Conservation (phyloP, 2,797 vertebrate species). For the Syngnathus acus region DNA sequence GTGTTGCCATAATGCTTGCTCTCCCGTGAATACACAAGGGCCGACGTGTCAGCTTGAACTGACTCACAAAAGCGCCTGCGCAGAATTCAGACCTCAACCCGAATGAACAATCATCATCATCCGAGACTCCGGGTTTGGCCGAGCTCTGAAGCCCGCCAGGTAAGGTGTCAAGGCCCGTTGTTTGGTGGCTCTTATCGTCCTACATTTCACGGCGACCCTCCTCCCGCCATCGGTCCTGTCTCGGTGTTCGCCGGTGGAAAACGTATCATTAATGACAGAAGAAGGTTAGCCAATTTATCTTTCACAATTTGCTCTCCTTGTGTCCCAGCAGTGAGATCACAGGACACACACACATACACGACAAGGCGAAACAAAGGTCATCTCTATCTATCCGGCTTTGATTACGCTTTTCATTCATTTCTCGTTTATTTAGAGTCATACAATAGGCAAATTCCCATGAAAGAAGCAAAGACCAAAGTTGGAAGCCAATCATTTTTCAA, state of each 20-base stretch:
- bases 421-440: not conserved
- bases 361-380: constrained; percentile 12
- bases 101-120: not conserved
- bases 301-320: constrained; percentile 48
- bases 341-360: constrained; percentile 14
- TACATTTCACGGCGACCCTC: not conserved
- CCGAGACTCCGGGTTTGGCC: not conserved
- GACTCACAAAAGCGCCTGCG: not conserved
- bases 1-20: constrained; percentile 17
- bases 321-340: constrained; percentile 39
- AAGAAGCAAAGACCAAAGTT: not conserved
- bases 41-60: not conserved
- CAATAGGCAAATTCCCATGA: not conserved
- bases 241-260: constrained; percentile 67
- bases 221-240: constrained; percentile 46
- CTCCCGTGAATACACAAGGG: not conserved
- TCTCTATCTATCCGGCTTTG: not conserved
- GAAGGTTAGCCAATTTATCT: constrained; percentile 79
- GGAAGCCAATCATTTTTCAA: too few species aligned
- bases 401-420: not conserved
- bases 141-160: constrained; percentile 27
- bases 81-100: too few species aligned
- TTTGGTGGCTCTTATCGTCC: constrained; percentile 53
- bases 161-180: constrained; percentile 61
- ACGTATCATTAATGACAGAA: constrained; percentile 75